Base-by-base conservation (phyloP, 2,888 invertebrate genomes). In the Campoplex capitator region DNA sequence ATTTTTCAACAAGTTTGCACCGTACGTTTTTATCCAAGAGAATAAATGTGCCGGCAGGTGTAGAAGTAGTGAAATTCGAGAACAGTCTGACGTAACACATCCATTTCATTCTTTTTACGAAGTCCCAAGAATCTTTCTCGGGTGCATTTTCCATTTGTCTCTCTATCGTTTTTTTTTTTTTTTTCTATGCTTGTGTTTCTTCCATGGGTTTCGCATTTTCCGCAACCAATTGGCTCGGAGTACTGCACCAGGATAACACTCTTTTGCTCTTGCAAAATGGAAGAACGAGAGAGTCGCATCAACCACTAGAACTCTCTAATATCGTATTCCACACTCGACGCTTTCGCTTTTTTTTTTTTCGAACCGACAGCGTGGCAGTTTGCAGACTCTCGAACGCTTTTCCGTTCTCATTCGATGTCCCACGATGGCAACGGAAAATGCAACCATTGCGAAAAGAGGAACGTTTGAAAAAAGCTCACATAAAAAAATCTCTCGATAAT, bases 211-310 rank as follows among this genome's bases (percentile, higher is more conserved):
- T 86, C 79, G 74, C 78, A 67, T 82, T 51, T 85, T 85, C 81
- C 73, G 82, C 82, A 83, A 83, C 78, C 85, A 83, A 86, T 86
- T 83, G 83, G 74, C 68, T 16, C 70, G 45, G 73, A 83, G 82
- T 85, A 85, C 82, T 82, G 77, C 73, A 73, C 77, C 77, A 73
- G 48, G 38, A 45, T 73, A 67, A 54, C 45, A 67, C 71, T 54
- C 38, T 74, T 77, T 75, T 80, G 51, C 68, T 42, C 70, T 65
- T 35, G 51, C 0, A 42, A 54, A 65, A 70, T 38, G 65, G 48
- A 11, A 71, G 77, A 83, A 32, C 42, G 42, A 77, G 65, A 78
- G 71, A 71, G 62, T 68, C 67, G 38, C 74, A 74, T 75, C 83
- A 79, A 68, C 80, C 74, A 56, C 28, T 65, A 74, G 74, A 75